phyloP scores from a whole-genome alignment of 2,113 vertebrate species.

The Strigops habroptila region DNA sequence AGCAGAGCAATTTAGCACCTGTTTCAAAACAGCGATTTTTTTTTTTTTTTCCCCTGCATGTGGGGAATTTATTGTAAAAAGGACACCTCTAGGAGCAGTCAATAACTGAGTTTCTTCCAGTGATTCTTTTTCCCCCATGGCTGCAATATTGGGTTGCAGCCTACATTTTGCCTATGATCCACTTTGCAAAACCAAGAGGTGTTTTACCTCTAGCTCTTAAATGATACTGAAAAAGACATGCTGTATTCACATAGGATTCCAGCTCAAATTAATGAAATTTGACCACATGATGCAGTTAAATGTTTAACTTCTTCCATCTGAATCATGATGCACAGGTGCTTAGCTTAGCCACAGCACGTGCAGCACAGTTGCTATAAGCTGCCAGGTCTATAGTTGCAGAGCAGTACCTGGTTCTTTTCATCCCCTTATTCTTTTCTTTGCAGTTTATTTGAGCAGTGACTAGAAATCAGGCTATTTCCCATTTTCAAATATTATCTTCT shows the following conservation, averaged over 20 bases:
- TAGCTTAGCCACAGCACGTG: neutral
- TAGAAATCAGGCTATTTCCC: neutral
- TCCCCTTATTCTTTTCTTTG: neutral
- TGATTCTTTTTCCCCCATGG: neutral
- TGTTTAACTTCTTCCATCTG: neutral
- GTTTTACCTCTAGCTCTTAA: neutral
- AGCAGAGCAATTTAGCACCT: neutral
- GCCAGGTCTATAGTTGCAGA: neutral
- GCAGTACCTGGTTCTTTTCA: neutral
- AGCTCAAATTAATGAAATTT: neutral
- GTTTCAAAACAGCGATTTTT: neutral
- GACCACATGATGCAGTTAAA: neutral
- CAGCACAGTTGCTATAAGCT: neutral
- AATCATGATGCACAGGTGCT: fast-evolving
- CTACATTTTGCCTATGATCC: neutral
- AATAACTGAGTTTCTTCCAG: neutral
- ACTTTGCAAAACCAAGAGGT: neutral
- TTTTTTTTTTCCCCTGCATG: fast-evolving
- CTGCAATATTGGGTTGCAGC: neutral
- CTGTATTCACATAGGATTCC: neutral
- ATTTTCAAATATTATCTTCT: neutral
- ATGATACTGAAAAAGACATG: neutral
- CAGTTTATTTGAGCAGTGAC: neutral
- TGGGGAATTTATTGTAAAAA: neutral
- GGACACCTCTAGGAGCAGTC: neutral